Conservation (phyloP, 2,888 invertebrate genomes). For the Drosophila hamatofila region DNA sequence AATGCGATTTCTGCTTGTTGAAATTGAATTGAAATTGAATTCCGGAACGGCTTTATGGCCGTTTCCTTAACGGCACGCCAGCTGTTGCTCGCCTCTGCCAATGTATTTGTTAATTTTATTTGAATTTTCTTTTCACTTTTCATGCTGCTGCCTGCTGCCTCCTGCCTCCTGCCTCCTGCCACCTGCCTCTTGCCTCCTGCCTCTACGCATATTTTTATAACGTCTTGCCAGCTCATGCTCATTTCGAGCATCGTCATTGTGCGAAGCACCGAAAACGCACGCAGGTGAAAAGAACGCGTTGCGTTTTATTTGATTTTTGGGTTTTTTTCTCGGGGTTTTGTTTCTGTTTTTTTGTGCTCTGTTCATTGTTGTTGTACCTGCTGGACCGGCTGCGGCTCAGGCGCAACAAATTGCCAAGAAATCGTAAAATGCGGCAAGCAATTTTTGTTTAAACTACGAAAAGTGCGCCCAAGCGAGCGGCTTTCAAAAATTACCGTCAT, state of each 20-base stretch:
- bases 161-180: neutral
- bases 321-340: neutral
- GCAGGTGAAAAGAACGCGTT: slow-evolving; percentile 67
- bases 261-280: slow-evolving; percentile 34
- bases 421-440: slow-evolving; percentile 74
- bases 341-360: slow-evolving; percentile 12
- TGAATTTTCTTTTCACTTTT: slow-evolving; percentile 47
- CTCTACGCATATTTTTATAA: slow-evolving; percentile 43
- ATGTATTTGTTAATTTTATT: slow-evolving; percentile 64
- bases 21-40: slow-evolving; percentile 37
- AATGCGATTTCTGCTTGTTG: slow-evolving; percentile 16
- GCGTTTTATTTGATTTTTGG: slow-evolving; percentile 62
- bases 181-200: neutral
- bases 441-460: slow-evolving; percentile 73
- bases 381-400: slow-evolving; percentile 40
- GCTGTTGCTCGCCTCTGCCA: slow-evolving; percentile 30
- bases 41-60: slow-evolving; percentile 33
- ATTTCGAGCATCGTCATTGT: slow-evolving; percentile 50
- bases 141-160: slow-evolving; percentile 1
- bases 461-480: slow-evolving; percentile 37
- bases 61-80: slow-evolving; percentile 32
- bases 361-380: slow-evolving; percentile 15
- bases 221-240: slow-evolving; percentile 42
- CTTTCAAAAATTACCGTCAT: slow-evolving; percentile 76
- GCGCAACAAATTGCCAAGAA: slow-evolving; percentile 73